Evolutionary conservation across 2,797 vertebrate species (phyloP), one percentile per base, ranked within the genome.

Genomic region (Acropternis orthonyx): DNA sequence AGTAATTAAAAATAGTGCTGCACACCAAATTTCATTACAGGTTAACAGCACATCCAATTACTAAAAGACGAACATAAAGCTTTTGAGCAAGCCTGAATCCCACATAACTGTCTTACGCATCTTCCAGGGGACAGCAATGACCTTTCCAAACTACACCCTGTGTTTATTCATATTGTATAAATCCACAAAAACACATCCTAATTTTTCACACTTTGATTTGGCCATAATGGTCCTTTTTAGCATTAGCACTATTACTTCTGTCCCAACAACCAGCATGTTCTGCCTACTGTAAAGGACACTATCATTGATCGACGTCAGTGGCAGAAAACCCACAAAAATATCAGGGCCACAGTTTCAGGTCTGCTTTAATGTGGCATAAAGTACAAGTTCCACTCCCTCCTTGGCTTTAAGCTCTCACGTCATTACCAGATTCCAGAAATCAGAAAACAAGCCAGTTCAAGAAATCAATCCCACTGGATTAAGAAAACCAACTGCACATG

Each of bases 201-300:
- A 65, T 32, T 51, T 72, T 43, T 81, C 55, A n/a, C 2, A 11
- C 12, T 46, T 75, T 59, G 27, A 75, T 52, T 41, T 48, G 13
- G 44, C 36, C 54, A 32, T 34, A 52, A 20, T 0, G 3, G 46
- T 51, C 16, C 36, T 44, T 83, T 28, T 58, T 0, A n/a, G 58
- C 23, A n/a, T 52, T 52, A 51, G 22, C 16, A 44, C 14, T 32
- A 28, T 22, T 88, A 27, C 23, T 81, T 73, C 54, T 58, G 18
- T 65, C 26, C 36, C 62, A 41, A 7, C 2, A 76, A 28, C 8
- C 39, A 82, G 22, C 27, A 23, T 0, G 0, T 59, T 54, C 77
- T 82, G 55, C 22, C 43, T 41, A 1, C 30, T 37, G 54, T 11
- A 75, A 88, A 92, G 44, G 22, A 41, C 6, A 10, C 49, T 30